Conservation (phyloP, 2,797 vertebrate species). For the Carduelis carduelis region DNA sequence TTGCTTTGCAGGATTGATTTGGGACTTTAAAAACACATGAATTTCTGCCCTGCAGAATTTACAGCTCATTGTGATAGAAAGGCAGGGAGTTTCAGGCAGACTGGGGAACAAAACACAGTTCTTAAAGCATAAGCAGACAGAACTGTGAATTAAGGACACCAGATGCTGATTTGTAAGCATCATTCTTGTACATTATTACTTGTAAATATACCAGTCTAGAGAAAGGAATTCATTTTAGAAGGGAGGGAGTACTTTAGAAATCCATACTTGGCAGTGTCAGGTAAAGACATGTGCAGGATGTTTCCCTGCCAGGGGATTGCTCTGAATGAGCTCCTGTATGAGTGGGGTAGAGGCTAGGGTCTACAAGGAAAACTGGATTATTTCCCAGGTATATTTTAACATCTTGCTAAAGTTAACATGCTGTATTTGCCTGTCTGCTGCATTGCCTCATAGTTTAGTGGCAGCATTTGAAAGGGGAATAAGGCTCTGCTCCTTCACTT, state of each 20-base stretch:
- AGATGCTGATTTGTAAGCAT: not conserved
- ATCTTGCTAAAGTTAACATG: not conserved
- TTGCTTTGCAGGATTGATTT: constrained; percentile 12
- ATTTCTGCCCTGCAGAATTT: constrained; percentile 10
- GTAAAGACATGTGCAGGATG: not conserved
- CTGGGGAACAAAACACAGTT: not conserved
- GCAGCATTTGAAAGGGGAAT: not conserved
- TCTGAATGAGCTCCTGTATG: not conserved
- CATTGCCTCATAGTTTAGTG: not conserved
- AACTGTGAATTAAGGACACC: not conserved
- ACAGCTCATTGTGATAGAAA: not conserved
- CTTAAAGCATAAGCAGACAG: not conserved
- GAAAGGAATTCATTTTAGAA: not conserved
- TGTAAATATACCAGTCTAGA: not conserved
- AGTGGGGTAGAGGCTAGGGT: not conserved
- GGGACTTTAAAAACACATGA: not conserved
- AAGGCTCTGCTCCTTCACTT: not conserved
- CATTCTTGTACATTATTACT: not conserved
- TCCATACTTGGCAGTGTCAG: not conserved
- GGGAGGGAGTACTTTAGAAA: not conserved
- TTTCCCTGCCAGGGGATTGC: not conserved
- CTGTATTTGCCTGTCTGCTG: not conserved
- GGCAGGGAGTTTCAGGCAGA: not conserved
- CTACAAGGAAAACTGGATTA: not conserved
- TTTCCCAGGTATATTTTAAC: not conserved